Base-by-base conservation (phyloP, 2,113 vertebrate species). In the Lampris incognitus region DNA sequence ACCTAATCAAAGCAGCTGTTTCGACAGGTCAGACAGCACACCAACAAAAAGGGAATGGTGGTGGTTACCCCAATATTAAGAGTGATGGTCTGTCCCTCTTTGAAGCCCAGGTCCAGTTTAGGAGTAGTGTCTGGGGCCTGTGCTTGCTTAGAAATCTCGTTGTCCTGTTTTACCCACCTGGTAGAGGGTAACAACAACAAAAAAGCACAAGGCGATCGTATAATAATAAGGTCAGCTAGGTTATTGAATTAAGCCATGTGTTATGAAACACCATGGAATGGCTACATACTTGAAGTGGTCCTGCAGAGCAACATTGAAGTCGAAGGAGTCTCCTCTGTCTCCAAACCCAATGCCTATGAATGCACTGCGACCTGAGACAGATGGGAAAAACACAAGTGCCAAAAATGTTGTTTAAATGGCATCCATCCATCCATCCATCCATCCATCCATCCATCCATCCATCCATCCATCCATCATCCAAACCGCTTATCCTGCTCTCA, bases 1-100 rank as follows among this genome's bases (percentile, higher is more conserved):
- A 58, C 56, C 51, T 3, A 8, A 52, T 1, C 51, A 52, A 9
- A 52, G 9, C 51, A 52, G 51, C 5, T 38, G 56, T 36, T 58
- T 37, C 37, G 36, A 37, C 56, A 39, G 37, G 40, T 39, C 38
- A 39, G 9, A 39, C 38, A 54, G n/a, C 6, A 9, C 8, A 10
- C 46, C 13, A 1, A 9, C 37, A 48, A 13, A 51, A 24, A 73
- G 36, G 9, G 36, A 51, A 8, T 41, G 57, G 11, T n/a, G 10
- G n/a, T 57, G 6, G 5, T 86, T 92, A 99, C 98, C 95, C 97
- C 98, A 54, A 99, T 99, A 87, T 97, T 98, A 56, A 99, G 92
- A 76, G 97, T 98, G 83, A 99, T 99, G 46, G 98, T 99, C 88
- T 99, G 97, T 44, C 98, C 98, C 87, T 99, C 98, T 92, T 99